Base-by-base conservation (phyloP, 2,888 invertebrate genomes). In the Agrenia bidenticulata region DNA sequence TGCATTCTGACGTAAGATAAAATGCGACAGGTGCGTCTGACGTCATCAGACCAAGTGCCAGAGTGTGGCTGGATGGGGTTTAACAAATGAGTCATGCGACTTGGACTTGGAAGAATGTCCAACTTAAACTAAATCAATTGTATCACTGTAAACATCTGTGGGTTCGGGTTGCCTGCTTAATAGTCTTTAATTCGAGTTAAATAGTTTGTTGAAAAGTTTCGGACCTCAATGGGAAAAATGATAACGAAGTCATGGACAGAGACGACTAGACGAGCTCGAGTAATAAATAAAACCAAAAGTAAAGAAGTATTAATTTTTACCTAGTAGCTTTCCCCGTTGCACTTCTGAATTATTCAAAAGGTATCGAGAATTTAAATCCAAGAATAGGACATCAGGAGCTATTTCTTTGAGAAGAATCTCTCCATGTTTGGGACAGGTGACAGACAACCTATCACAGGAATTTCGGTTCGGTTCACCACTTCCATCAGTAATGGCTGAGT, bases 381-480 rank as follows among this genome's bases (percentile, higher is more conserved):
- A 84, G 75, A 98, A 92, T 45, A 94, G 84, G 15, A 75, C 61
- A 66, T 98, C 98, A 0, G 97, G 96, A 2, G 97, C 95, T n/a
- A 96, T 85, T 77, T 89, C 87, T 0, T 88, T 81, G 69, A 94
- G 83, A 23, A 87, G 83, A 77, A 88, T 86, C 72, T 86, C 88
- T 1, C 88, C 87, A 80, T 97, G 97, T 1, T 83, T 82, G 0
- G 92, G 90, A 78, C 97, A 97, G 58, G 84, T 83, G 45, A 94
- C 85, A 72, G 63, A 67, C 37, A 72, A 49, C 49, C 45, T 58
- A 41, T 42, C 49, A 13, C 51, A 55, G 19, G 41, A 26, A 15
- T 23, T 37, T 11, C 50, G 13, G 53, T 5, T 60, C 2, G 67
- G 61, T 32, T 60, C 59, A 26, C 63, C 55, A 45, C 64, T 63